Base-by-base conservation (phyloP, 2,797 vertebrate species). In the Pelochelys cantorii region DNA sequence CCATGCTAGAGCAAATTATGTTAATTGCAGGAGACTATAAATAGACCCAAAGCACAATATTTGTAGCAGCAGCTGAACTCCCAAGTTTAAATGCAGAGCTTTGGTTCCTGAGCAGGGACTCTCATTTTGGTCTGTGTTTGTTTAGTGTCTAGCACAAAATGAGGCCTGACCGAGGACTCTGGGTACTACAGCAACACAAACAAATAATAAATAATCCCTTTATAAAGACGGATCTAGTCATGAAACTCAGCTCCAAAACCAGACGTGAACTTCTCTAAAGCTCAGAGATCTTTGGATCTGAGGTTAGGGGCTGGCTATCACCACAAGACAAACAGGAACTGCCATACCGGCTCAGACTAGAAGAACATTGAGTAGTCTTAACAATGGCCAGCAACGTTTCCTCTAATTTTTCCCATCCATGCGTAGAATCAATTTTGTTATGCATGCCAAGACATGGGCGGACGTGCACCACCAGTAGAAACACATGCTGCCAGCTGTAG, bases 21-120 rank as follows among this genome's bases (percentile, higher is more conserved):
- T 53, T 93, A 94, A 60, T 89, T 85, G 92, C 79, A 93, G 83
- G 62, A 88, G 81, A 71, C 68, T 31, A 62, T 62, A 31, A 62
- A 62, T 37, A 71, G 68, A 11, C 34, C 68, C 22, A 71, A 34
- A 71, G n/a, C 9, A 71, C 9, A 23, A 23, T 71, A 37, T 71
- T 71, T 71, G 10, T 71, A 37, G 37, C n/a, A 37, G 20, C 31
- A 68, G 15, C 65, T 34, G n/a, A 68, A 68, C 65, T 68, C n/a
- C 2, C 65, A n/a, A 22, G 17, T 68, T 68, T 68, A n/a, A 27
- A 34, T 68, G 18, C 11, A 3, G 59, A 29, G 27, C 59, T 60
- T 60, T 29, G 65, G n/a, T n/a, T 68, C n/a, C 31, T n/a, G 13
- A 34, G n/a, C n/a, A 68, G n/a, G 65, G n/a, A 68, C 17, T 10